These are phyloP conservation scores for Sesamia nonagrioides DNA, from an alignment of 1,140 invertebrate genomes.

Conservation along the genomic window DNA sequence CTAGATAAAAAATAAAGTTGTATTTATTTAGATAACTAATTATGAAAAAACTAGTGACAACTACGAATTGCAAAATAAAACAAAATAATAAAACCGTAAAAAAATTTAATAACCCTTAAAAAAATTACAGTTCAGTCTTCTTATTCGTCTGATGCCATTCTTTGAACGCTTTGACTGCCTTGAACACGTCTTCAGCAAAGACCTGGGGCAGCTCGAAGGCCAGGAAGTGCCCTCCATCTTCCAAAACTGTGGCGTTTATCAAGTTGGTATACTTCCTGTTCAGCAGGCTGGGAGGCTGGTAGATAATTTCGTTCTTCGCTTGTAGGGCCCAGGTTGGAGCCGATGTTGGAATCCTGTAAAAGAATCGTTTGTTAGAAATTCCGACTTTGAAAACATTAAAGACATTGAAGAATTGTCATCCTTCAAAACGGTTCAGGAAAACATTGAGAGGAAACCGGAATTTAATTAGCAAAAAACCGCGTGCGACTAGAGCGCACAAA, in stretches of 20 bases:
- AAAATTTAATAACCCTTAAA: slow-evolving; percentile 39
- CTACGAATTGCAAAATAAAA: background rate
- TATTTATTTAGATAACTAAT: too few species aligned
- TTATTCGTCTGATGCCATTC: slow-evolving; percentile 56
- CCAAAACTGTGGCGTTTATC: slow-evolving; percentile 86
- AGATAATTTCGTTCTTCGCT: slow-evolving; percentile 89
- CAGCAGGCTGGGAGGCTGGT: slow-evolving; percentile 88
- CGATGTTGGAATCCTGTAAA: slow-evolving; percentile 88
- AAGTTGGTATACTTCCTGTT: slow-evolving; percentile 89
- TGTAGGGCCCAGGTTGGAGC: slow-evolving; percentile 90
- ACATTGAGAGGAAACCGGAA: too few species aligned
- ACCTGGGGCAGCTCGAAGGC: slow-evolving; percentile 93
- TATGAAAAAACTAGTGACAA: too few species aligned
- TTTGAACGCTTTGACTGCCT: slow-evolving; percentile 74
- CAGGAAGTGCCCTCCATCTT: slow-evolving; percentile 94
- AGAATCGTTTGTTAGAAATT: background rate
- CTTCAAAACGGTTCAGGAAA: too few species aligned
- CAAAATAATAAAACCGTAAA: background rate
- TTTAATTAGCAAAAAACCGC: too few species aligned
- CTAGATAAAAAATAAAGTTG: too few species aligned
- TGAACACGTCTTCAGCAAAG: slow-evolving; percentile 89
- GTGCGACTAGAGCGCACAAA: too few species aligned
- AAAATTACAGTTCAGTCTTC: slow-evolving; percentile 59
- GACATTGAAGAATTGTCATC: too few species aligned
- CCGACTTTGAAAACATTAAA: too few species aligned